Conservation (phyloP, 1,140 invertebrate species). For the Helicoverpa armigera region DNA sequence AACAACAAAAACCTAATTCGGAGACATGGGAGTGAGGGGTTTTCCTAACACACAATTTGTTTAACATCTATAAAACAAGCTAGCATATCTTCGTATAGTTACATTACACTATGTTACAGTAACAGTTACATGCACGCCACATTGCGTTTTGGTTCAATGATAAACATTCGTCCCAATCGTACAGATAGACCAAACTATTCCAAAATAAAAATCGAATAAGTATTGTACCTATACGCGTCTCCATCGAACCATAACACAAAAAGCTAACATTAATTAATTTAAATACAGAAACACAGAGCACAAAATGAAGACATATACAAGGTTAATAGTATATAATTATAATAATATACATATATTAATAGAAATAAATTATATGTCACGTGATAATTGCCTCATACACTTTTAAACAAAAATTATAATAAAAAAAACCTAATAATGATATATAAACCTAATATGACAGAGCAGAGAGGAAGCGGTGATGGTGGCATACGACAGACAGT, state of each 20-base stretch:
- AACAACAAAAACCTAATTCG: conserved; percentile 67
- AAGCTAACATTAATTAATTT: conserved; percentile 84
- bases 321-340: conserved; percentile 78
- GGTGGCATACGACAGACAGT: conserved; percentile 88
- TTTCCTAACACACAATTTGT: conserved; percentile 74
- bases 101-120: conserved; percentile 83
- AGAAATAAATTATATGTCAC: conserved; percentile 85
- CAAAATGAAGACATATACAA: conserved; percentile 87
- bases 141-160: conserved; percentile 85
- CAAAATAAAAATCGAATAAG: conserved; percentile 56
- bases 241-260: conserved; percentile 85
- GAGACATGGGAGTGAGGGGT: conserved; percentile 77
- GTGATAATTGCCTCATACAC: conserved; percentile 86
- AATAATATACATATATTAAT: conserved; percentile 70
- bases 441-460: conserved; percentile 86
- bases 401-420: conserved; percentile 72
- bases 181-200: conserved; percentile 57
- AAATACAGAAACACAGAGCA: conserved; percentile 83
- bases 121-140: conserved; percentile 83
- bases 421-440: conserved; percentile 82
- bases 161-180: conserved; percentile 66
- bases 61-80: conserved; percentile 85
- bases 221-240: conserved; percentile 64
- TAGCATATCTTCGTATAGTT: conserved; percentile 78
- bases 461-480: conserved; percentile 88